Conservation (phyloP, 2,113 vertebrate species). For the Sclerurus mexicanus region DNA sequence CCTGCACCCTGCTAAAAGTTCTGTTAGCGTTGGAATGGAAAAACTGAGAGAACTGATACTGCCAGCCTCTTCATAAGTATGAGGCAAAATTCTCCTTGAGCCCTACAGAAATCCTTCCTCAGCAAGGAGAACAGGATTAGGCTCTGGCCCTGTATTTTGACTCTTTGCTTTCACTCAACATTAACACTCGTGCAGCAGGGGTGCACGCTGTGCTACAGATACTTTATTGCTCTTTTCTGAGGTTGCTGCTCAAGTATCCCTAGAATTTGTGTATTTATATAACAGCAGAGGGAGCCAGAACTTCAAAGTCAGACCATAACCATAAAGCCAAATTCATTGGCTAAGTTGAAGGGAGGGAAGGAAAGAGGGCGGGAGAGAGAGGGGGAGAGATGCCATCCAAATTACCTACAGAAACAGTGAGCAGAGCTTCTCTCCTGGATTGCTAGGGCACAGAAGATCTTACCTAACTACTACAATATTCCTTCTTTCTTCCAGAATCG, state of each 20-base stretch:
- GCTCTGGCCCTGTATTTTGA: not conserved
- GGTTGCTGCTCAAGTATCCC: not conserved
- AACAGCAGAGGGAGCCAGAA: slow-evolving; percentile 65
- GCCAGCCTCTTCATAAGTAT: accelerated
- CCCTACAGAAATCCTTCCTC: not conserved
- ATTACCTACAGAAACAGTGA: not conserved
- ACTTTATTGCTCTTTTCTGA: not conserved
- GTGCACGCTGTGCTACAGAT: not conserved
- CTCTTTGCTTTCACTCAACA: not conserved
- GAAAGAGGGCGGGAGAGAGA: not conserved
- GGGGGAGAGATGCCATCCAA: not conserved
- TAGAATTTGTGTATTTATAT: not conserved
- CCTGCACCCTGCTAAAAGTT: not conserved
- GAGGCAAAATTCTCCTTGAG: not conserved
- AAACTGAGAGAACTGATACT: not conserved
- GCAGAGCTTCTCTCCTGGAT: not conserved
- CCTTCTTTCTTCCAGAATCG: not conserved
- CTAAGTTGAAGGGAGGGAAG: not conserved
- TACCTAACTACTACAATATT: not conserved
- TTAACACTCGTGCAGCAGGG: not conserved
- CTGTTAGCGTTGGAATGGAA: not conserved
- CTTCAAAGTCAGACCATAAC: not conserved
- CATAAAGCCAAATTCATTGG: slow-evolving; percentile 11
- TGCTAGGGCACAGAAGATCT: not conserved
- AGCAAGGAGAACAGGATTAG: not conserved